phyloP scores from a whole-genome alignment of 1,140 invertebrate genomes.

The Zelostemma sp. region DNA sequence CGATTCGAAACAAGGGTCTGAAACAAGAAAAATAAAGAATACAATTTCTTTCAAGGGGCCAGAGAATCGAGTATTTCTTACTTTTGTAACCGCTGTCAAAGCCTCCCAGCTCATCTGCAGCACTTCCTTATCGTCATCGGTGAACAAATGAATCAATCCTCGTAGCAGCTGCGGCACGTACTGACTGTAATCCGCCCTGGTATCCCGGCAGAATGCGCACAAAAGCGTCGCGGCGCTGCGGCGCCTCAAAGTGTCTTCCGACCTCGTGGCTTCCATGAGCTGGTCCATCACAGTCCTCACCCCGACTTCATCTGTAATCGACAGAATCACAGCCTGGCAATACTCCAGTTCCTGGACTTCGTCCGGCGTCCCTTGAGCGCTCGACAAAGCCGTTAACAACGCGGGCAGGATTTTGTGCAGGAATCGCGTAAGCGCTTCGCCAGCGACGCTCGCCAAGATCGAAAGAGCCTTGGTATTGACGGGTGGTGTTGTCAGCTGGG shows the following conservation, averaged over 20 bases:
- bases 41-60: too few species aligned
- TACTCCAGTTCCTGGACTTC: constrained; percentile 89
- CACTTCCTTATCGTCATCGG: constrained; percentile 84
- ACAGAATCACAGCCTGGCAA: constrained; percentile 92
- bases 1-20: constrained; percentile 84
- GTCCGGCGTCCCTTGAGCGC: constrained; percentile 77
- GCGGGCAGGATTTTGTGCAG: constrained; percentile 92
- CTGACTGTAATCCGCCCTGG: constrained; percentile 86
- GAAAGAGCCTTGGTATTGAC: constrained; percentile 95
- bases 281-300: constrained; percentile 91
- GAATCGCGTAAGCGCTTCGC: constrained; percentile 92
- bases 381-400: constrained; percentile 82
- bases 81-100: constrained; percentile 90
- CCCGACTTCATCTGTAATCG: constrained; percentile 89
- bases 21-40: constrained; percentile 41
- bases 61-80: constrained; percentile 51
- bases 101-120: constrained; percentile 91
- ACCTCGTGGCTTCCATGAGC: constrained; percentile 84
- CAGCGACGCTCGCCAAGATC: constrained; percentile 92
- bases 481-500: constrained; percentile 88
- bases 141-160: constrained; percentile 88
- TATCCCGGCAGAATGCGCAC: constrained; percentile 90
- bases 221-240: constrained; percentile 89
- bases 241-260: constrained; percentile 75
- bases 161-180: constrained; percentile 91